Conservation (phyloP, 1,140 invertebrate genomes). For the Caenorhabditis inopinata region DNA sequence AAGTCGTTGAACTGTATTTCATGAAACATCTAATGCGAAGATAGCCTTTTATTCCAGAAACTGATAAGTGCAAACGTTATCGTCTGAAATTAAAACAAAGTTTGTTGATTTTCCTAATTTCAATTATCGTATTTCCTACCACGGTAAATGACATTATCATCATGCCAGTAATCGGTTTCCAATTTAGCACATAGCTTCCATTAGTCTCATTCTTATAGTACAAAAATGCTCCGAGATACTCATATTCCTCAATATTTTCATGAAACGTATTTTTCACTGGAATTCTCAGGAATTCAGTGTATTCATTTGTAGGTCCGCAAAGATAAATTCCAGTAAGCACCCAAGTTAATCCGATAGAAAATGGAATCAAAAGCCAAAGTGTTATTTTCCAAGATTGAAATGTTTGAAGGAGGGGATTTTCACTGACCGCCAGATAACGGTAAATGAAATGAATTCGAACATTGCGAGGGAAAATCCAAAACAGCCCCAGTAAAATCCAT, state of each 20-base stretch:
- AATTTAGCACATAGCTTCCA: no score
- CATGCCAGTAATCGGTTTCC: no score
- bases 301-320: not conserved
- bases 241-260: not conserved
- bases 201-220: no score
- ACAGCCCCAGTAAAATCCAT: not conserved
- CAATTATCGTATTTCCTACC: not conserved
- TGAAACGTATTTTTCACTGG: not conserved
- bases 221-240: not conserved
- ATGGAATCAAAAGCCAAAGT: not conserved
- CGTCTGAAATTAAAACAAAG: no score
- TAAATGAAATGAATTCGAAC: not conserved
- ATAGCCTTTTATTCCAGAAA: no score
- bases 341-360: not conserved
- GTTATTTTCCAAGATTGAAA: not conserved
- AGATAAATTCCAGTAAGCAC: not conserved
- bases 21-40: no score
- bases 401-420: not conserved
- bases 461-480: not conserved
- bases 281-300: not conserved
- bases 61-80: no score
- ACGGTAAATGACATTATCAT: not conserved
- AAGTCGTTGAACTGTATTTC: not conserved
- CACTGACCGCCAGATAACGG: not conserved
- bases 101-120: no score